phyloP scores from a whole-genome alignment of 2,888 invertebrate genomes.

The Hipparchia semele region DNA sequence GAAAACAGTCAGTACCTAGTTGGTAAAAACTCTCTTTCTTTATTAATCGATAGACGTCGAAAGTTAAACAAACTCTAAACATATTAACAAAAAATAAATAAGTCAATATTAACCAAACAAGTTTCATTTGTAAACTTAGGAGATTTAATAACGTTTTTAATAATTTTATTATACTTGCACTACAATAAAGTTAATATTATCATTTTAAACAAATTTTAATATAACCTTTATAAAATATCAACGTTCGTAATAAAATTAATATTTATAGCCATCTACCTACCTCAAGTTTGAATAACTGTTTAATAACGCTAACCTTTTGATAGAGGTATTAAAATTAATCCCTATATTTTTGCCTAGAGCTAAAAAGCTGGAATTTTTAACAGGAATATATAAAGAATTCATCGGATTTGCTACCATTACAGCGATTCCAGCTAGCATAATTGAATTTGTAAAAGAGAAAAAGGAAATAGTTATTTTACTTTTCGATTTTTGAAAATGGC shows the following conservation, averaged over 20 bases:
- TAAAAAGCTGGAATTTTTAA: not conserved
- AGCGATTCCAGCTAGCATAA: not conserved
- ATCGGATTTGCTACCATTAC: constrained; percentile 11
- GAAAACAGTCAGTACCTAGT: no score
- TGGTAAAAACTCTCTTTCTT: no score
- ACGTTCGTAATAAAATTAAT: not conserved
- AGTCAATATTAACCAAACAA: no score
- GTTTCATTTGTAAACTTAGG: no score
- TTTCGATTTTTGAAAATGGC: constrained; percentile 1
- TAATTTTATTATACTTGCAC: no score
- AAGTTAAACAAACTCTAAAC: no score
- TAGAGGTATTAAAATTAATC: not conserved
- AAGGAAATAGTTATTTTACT: constrained; percentile 14
- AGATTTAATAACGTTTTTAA: no score
- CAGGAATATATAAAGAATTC: constrained; percentile 11
- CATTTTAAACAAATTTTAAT: no score
- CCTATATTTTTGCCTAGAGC: not conserved
- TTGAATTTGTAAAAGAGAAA: constrained; percentile 14
- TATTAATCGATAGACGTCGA: no score
- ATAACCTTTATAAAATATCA: not conserved
- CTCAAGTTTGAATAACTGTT: not conserved
- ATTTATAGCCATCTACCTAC: not conserved
- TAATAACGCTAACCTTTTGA: not conserved
- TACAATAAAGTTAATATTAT: no score
- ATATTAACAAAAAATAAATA: no score